Conservation (phyloP, 2,888 invertebrate genomes). For the Drosophila robusta region DNA sequence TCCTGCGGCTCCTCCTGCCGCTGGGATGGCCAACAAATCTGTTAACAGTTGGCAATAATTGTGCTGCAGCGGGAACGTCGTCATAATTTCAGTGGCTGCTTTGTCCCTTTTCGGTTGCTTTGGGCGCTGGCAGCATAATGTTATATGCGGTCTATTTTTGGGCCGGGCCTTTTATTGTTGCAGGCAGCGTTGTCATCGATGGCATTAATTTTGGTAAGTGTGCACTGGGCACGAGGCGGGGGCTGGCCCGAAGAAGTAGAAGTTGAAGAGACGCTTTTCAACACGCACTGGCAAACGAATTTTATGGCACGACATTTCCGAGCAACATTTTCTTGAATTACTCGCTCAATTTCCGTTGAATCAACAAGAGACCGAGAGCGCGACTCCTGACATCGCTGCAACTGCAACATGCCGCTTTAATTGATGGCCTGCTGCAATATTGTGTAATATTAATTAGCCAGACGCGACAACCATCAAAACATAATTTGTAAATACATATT, state of each 20-base stretch:
- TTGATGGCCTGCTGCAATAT: slow-evolving; percentile 57
- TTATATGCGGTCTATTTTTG: slow-evolving; percentile 55
- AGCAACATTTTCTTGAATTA: slow-evolving; percentile 78
- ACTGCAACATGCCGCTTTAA: slow-evolving; percentile 35
- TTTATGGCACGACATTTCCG: slow-evolving; percentile 77
- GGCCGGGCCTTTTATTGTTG: slow-evolving; percentile 71
- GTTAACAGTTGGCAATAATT: slow-evolving; percentile 85
- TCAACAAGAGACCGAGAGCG: slow-evolving; percentile 43
- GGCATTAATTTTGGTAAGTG: slow-evolving; percentile 70
- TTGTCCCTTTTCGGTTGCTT: slow-evolving; percentile 57
- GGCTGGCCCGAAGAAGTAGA: slow-evolving; percentile 21
- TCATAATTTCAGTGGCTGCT: slow-evolving; percentile 78
- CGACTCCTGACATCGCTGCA: not conserved
- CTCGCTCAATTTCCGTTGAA: slow-evolving; percentile 83
- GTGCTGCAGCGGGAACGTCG: slow-evolving; percentile 69
- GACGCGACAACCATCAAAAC: slow-evolving; percentile 58
- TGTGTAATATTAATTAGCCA: slow-evolving; percentile 70
- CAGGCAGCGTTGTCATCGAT: slow-evolving; percentile 79
- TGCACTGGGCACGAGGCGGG: slow-evolving; percentile 12
- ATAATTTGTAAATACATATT: slow-evolving; percentile 42
- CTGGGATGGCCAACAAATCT: slow-evolving; percentile 81
- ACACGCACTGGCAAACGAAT: slow-evolving; percentile 66
- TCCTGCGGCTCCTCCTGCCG: slow-evolving; percentile 6
- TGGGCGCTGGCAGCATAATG: slow-evolving; percentile 44
- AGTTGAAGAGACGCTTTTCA: slow-evolving; percentile 55